A percentile compares a stretch with the other conserved stretches of the same genome.
These are phyloP conservation scores for Vesta saturnalis DNA, from an alignment of 2,888 invertebrate species.

Conservation along the genomic window DNA sequence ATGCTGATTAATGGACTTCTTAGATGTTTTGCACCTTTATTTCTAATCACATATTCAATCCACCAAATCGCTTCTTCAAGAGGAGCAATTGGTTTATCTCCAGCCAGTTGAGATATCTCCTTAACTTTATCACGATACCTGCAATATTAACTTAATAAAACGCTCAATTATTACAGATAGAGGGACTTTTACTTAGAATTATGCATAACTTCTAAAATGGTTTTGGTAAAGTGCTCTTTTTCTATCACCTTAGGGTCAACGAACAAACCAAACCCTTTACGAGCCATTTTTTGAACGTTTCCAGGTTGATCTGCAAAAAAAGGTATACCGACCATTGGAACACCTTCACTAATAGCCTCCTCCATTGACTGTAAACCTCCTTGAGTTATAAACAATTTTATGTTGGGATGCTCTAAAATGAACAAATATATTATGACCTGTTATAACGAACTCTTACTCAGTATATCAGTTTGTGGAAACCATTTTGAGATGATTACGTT, in stretches of 20 bases:
- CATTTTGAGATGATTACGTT: slow-evolving; percentile 58
- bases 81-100: slow-evolving; percentile 3
- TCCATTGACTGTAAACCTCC: slow-evolving; percentile 48
- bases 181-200: slow-evolving; percentile 47
- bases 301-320: slow-evolving; percentile 49
- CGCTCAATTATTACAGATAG: background rate
- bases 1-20: background rate
- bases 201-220: slow-evolving; percentile 46
- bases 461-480: slow-evolving; percentile 52
- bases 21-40: slow-evolving; percentile 5
- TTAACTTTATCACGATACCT: slow-evolving; percentile 3
- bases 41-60: background rate
- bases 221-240: slow-evolving; percentile 45
- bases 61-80: background rate
- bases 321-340: slow-evolving; percentile 50
- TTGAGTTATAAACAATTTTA: slow-evolving; percentile 33
- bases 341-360: slow-evolving; percentile 46
- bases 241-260: slow-evolving; percentile 45
- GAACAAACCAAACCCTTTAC: slow-evolving; percentile 43
- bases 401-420: slow-evolving; percentile 30
- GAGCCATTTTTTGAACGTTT: slow-evolving; percentile 46
- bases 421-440: background rate
- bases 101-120: background rate
- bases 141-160: background rate
- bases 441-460: slow-evolving; percentile 54